These are phyloP conservation scores for Scotopteryx bipunctaria DNA, from an alignment of 2,888 invertebrate genomes.

Conservation along the genomic window DNA sequence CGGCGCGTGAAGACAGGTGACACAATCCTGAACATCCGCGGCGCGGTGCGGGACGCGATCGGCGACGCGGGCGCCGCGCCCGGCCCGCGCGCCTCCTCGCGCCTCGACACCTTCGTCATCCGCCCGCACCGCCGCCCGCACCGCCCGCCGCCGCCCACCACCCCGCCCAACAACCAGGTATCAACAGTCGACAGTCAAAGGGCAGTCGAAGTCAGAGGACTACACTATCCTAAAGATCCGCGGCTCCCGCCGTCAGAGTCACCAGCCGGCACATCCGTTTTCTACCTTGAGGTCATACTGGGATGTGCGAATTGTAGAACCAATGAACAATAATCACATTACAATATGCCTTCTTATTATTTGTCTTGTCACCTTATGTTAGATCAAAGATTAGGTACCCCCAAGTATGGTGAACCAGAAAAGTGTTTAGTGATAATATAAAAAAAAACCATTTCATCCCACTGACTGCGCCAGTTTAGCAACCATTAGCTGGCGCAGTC, in stretches of 20 bases:
- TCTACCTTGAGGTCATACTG: too few species aligned
- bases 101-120: conserved; percentile 74
- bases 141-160: conserved; percentile 52
- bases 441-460: neutral
- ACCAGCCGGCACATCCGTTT: too few species aligned
- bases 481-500: neutral
- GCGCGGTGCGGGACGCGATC: conserved; percentile 73
- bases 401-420: too few species aligned
- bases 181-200: neutral
- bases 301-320: neutral
- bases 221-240: neutral
- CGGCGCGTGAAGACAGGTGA: conserved; percentile 74
- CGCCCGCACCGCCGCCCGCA: conserved; percentile 44
- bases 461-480: neutral
- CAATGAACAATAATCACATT: too few species aligned
- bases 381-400: too few species aligned
- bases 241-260: too few species aligned
- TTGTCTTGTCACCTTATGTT: too few species aligned
- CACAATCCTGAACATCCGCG: conserved; percentile 76
- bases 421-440: too few species aligned
- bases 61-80: conserved; percentile 75
- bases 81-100: conserved; percentile 65
- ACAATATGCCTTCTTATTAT: too few species aligned
- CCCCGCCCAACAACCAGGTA: conserved; percentile 43
- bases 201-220: neutral